Conservation (phyloP, 2,113 vertebrate species). For the Phrynocephalus versicolor region DNA sequence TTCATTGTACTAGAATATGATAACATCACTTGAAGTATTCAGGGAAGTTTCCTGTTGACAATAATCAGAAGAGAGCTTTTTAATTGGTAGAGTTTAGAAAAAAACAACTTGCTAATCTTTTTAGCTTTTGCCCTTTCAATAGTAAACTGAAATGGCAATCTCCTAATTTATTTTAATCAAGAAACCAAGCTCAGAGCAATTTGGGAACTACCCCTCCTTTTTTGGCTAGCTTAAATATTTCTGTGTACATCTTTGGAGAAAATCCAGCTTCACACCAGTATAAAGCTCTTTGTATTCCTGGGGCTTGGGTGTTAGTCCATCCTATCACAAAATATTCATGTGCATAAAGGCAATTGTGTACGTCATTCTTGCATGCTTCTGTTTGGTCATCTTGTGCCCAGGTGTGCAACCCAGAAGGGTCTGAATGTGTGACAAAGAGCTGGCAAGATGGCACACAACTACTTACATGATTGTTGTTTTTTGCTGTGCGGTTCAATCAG, state of each 20-base stretch:
- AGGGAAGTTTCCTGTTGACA: slow-evolving; percentile 24
- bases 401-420: too few relatives aligned
- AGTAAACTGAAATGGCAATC: slow-evolving; percentile 1
- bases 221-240: not conserved
- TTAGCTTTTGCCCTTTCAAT: slow-evolving; percentile 1
- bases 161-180: slow-evolving; percentile 11
- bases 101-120: slow-evolving; percentile 14
- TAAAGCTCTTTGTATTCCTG: not conserved
- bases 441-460: too few relatives aligned
- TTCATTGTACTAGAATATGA: slow-evolving; percentile 19
- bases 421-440: too few relatives aligned
- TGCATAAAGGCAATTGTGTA: too few relatives aligned
- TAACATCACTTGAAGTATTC: slow-evolving; percentile 12
- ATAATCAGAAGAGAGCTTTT: slow-evolving; percentile 33
- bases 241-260: not conserved
- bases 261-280: not conserved
- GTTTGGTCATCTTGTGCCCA: too few relatives aligned
- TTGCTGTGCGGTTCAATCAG: not conserved
- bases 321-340: too few relatives aligned
- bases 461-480: not conserved
- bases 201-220: not conserved
- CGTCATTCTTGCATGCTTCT: too few relatives aligned
- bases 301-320: too few relatives aligned
- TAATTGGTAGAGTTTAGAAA: slow-evolving; percentile 9
- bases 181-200: not conserved